Evolutionary conservation across 2,888 invertebrate genomes (phyloP).

Genomic region (Slavum lentiscoides): DNA sequence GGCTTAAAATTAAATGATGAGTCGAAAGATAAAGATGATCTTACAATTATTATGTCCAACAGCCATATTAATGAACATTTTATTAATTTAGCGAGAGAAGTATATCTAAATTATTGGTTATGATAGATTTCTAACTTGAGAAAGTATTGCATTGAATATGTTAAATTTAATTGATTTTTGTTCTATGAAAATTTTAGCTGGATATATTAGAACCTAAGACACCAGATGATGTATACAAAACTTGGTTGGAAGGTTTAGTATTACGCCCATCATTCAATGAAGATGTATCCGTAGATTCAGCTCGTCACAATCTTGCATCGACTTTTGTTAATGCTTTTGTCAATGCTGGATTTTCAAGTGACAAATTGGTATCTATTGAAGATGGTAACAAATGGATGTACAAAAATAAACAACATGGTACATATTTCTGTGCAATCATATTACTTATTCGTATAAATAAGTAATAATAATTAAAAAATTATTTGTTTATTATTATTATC

Average conservation of each 20-base stretch:
- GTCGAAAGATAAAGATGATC: slow-evolving; percentile 70
- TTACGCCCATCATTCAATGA: slow-evolving; percentile 57
- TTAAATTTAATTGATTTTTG: neutral
- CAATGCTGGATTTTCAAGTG: slow-evolving; percentile 95
- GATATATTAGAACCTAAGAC: slow-evolving; percentile 99
- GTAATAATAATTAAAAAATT: neutral
- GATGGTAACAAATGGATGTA: slow-evolving; percentile 85
- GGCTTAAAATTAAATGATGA: slow-evolving; percentile 77
- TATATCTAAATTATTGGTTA: slow-evolving; percentile 58
- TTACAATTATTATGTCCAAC: slow-evolving; percentile 91
- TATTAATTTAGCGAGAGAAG: slow-evolving; percentile 88
- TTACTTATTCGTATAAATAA: neutral
- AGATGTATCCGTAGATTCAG: slow-evolving; percentile 78
- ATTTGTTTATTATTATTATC: slow-evolving; percentile 3
- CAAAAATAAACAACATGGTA: slow-evolving; percentile 92
- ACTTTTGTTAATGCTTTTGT: slow-evolving; percentile 99
- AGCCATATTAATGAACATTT: slow-evolving; percentile 91
- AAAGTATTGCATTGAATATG: neutral
- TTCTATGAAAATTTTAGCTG: slow-evolving; percentile 64
- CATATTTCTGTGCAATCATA: slow-evolving; percentile 45
- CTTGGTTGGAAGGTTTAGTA: slow-evolving; percentile 76
- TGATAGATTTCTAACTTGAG: neutral
- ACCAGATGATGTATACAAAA: slow-evolving; percentile 98
- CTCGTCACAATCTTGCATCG: slow-evolving; percentile 92
- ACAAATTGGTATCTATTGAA: slow-evolving; percentile 89